A percentile compares a stretch with the other conserved stretches of the same genome.
phyloP scores from a whole-genome alignment of 2,888 invertebrate genomes.

The Lypha dubia region DNA sequence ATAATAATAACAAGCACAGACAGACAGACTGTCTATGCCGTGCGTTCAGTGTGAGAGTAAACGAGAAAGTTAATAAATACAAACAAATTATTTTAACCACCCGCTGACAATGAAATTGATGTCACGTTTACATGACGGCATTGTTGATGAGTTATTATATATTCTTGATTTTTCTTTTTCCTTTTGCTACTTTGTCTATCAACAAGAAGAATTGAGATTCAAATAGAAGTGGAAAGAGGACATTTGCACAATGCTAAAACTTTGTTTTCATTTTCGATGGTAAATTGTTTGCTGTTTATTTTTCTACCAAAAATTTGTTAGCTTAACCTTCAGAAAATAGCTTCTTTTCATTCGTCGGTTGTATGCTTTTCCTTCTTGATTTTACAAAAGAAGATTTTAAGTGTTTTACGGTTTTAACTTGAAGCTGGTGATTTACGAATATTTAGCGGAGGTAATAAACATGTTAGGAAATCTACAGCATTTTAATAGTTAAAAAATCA shows the following conservation, averaged over 20 bases:
- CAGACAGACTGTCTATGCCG: conserved; percentile 3
- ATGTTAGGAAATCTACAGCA: neutral
- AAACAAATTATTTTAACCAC: conserved; percentile 45
- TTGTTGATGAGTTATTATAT: conserved; percentile 80
- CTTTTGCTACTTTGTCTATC: conserved; percentile 4
- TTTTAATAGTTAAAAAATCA: neutral
- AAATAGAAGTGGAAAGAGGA: neutral
- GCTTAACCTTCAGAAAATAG: conserved; percentile 60
- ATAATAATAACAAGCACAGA: neutral
- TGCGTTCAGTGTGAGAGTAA: conserved; percentile 15
- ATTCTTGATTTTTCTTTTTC: conserved; percentile 77
- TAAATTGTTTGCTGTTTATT: conserved; percentile 52
- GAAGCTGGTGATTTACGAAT: too few relatives aligned
- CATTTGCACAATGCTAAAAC: conserved; percentile 12
- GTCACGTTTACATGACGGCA: conserved; percentile 80
- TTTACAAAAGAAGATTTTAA: conserved; percentile 15
- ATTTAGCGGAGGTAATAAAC: too few relatives aligned
- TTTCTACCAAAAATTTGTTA: conserved; percentile 49
- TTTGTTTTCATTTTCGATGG: conserved; percentile 23
- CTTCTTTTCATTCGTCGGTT: conserved; percentile 30
- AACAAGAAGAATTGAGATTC: neutral
- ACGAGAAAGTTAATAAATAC: conserved; percentile 19
- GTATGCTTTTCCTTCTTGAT: neutral
- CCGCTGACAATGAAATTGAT: conserved; percentile 77
- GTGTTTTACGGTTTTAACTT: conserved; percentile 28